phyloP scores from a whole-genome alignment of 2,797 vertebrate genomes.

The Oreochromis grahami region DNA sequence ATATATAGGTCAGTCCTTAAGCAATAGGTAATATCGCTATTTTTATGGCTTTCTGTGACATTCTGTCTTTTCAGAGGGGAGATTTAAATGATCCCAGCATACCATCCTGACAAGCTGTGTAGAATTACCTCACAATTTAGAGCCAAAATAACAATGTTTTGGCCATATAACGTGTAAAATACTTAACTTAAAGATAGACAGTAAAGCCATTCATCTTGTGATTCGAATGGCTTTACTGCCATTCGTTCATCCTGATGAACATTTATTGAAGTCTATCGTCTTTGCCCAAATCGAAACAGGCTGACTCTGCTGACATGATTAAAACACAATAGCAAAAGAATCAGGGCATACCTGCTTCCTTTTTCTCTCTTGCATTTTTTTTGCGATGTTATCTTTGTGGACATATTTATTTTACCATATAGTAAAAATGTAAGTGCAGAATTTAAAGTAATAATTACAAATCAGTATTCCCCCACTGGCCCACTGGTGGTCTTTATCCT shows the following conservation, averaged over 20 bases:
- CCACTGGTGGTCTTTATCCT: not conserved
- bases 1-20: conserved; percentile 15
- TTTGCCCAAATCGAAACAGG: not conserved
- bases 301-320: not conserved
- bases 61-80: not conserved
- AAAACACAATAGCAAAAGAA: not conserved
- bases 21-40: not conserved
- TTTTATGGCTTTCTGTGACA: not conserved
- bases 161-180: not conserved
- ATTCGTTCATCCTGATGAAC: not conserved
- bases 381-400: not conserved
- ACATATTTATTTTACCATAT: not conserved
- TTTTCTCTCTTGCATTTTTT: not conserved
- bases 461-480: not conserved
- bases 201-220: not conserved
- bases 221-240: not conserved
- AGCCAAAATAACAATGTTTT: not conserved
- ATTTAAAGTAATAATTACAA: not conserved
- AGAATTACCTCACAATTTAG: not conserved
- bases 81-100: not conserved
- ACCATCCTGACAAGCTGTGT: not conserved
- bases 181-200: not conserved
- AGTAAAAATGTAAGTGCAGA: not conserved
- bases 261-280: not conserved
- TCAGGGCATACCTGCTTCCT: not conserved